Evolutionary conservation across 1,140 invertebrate genomes (phyloP).

Genomic region (Neodiprion lecontei): DNA sequence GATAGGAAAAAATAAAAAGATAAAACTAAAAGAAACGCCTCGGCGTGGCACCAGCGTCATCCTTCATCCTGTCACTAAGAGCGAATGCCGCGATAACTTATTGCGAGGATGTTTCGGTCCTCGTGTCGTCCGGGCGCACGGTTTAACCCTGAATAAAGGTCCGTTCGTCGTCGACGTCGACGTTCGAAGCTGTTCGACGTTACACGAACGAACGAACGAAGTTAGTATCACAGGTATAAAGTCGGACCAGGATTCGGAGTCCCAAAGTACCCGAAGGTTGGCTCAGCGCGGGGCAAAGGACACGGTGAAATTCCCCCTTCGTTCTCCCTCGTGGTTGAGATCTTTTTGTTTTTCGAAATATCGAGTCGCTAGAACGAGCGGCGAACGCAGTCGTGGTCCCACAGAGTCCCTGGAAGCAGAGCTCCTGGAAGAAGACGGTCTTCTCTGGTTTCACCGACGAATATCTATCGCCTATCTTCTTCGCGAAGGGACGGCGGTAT

Average conservation of each 20-base stretch:
- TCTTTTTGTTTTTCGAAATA: neutral
- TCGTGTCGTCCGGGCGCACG: neutral
- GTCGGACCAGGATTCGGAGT: too few relatives aligned
- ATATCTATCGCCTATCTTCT: neutral
- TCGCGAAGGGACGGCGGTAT: neutral
- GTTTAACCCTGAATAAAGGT: too few relatives aligned
- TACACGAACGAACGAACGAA: too few relatives aligned
- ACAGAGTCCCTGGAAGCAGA: neutral
- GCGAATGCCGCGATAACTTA: slow-evolving; percentile 7
- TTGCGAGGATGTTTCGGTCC: slow-evolving; percentile 6
- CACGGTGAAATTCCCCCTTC: neutral
- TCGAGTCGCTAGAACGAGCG: neutral
- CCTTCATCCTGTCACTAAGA: neutral
- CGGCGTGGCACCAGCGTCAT: neutral
- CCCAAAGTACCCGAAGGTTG: too few relatives aligned
- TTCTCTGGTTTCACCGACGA: neutral
- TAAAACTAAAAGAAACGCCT: neutral
- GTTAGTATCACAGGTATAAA: too few relatives aligned
- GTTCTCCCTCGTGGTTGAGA: neutral
- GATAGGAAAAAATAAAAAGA: neutral
- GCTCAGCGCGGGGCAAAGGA: too few relatives aligned
- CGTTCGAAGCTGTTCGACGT: neutral
- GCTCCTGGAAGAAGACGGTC: neutral
- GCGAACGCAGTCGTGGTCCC: neutral
- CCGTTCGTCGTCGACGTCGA: neutral